These are phyloP conservation scores for Chironex yamaguchii DNA, from an alignment of 30 jellyfish, hydroid and myxozoan genomes.

Conservation along the genomic window DNA sequence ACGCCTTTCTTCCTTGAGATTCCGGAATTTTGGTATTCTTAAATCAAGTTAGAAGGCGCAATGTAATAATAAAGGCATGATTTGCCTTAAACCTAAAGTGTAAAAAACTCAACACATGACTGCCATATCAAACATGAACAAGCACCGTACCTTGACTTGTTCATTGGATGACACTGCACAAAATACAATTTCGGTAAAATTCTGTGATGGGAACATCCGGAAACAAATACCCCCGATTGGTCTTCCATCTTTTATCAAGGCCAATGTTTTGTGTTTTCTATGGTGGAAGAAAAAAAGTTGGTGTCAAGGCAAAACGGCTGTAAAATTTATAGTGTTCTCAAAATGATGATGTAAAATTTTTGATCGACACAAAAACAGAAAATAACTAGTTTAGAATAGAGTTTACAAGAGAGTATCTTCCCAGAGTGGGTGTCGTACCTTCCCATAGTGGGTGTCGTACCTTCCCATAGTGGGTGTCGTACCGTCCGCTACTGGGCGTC, in stretches of 20 bases:
- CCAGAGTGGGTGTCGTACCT: no score
- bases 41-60: no score
- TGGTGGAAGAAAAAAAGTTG: not conserved
- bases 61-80: no score
- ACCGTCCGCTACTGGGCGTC: no score
- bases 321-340: not conserved
- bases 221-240: conserved; percentile 98
- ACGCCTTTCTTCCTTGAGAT: no score
- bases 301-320: not conserved
- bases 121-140: not conserved
- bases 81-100: no score
- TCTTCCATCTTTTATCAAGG: conserved; percentile 94
- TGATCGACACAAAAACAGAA: not conserved
- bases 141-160: conserved; percentile 86
- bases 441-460: no score
- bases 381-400: no score
- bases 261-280: conserved; percentile 93
- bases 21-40: no score
- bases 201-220: conserved; percentile 96
- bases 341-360: not conserved
- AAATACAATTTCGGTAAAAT: conserved; percentile 93
- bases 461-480: no score
- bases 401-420: no score
- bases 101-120: not conserved
- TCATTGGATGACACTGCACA: conserved; percentile 99